phyloP scores from a whole-genome alignment of 1,140 invertebrate genomes.

The Carposina sasakii region DNA sequence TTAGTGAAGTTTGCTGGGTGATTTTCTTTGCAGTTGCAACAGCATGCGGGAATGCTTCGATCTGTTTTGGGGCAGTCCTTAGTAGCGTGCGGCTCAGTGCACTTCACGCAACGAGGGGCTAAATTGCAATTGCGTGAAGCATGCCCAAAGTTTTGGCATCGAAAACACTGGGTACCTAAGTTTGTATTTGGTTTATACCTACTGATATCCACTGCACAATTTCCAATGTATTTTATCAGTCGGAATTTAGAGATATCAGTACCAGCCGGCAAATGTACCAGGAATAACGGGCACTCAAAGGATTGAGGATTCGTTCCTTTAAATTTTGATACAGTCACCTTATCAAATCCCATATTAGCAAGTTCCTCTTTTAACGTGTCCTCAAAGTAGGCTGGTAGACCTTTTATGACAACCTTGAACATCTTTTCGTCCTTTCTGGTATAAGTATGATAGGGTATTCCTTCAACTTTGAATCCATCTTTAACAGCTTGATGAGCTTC shows the following conservation, averaged over 20 bases:
- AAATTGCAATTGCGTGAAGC: slow-evolving; percentile 1
- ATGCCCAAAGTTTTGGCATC: slow-evolving; percentile 3
- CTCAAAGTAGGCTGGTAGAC: too few relatives aligned
- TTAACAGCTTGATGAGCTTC: too few relatives aligned
- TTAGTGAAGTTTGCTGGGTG: background rate
- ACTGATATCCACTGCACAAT: background rate
- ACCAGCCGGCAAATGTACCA: background rate
- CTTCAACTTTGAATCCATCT: too few relatives aligned
- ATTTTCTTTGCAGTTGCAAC: background rate
- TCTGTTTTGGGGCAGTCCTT: background rate
- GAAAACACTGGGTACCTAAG: background rate
- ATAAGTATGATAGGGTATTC: too few relatives aligned
- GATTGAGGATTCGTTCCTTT: background rate
- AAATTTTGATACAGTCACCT: background rate
- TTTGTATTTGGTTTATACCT: background rate
- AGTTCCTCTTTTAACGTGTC: background rate
- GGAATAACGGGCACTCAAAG: background rate
- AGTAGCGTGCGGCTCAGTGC: background rate
- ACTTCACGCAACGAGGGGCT: background rate
- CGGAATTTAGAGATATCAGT: background rate
- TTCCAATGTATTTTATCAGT: background rate
- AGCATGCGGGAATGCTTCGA: background rate
- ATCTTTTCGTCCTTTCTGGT: too few relatives aligned
- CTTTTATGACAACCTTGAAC: too few relatives aligned
- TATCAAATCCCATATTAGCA: background rate